Evolutionary conservation across 2,888 invertebrate genomes (phyloP), one percentile per base, ranked within the genome.

Genomic region (Zygothrica quintamaculata): DNA sequence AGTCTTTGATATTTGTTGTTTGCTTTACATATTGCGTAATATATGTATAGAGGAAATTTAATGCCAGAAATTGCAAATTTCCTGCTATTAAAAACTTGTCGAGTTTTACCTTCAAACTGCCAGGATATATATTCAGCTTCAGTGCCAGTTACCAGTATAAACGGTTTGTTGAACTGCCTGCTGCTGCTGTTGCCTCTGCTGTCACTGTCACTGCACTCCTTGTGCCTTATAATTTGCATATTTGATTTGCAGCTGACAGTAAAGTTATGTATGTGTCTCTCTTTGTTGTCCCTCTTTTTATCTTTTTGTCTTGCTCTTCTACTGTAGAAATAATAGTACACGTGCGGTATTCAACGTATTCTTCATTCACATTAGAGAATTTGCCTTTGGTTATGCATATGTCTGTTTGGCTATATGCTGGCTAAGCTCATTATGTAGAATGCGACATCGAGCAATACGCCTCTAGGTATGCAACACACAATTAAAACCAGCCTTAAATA

Each of bases 1-100:
- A 40, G n/a, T n/a, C n/a, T n/a, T n/a, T n/a, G 36, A 42, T 39
- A 40, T 29, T 11, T 29, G 15, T 26, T 16, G 36, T 13, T 26
- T 16, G 36, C 25, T 29, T 25, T 57, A 31, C 53, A 55, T 47
- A 40, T 52, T 62, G 59, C 64, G 53, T 48, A 67, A 52, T 65
- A 71, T 64, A 64, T 71, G 71, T 53, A 42, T 16, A 39, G 56
- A 82, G 79, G 82, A 82, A 79, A 82, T 79, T 82, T 76, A 78
- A 78, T 79, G 74, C 76, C 78, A 78, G 82, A 82, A 79, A 79
- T 79, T 79, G 78, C 78, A 79, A 79, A 79, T 79, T 79, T 79
- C 78, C 78, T 79, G 77, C 46, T 82, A 79, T 79, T 82, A 79
- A 71, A 78, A 73, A 71, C 71, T 71, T 67, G 65, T 65, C 50